phyloP scores from a whole-genome alignment of 2,888 invertebrate species.

The Lasius fuliginosus region DNA sequence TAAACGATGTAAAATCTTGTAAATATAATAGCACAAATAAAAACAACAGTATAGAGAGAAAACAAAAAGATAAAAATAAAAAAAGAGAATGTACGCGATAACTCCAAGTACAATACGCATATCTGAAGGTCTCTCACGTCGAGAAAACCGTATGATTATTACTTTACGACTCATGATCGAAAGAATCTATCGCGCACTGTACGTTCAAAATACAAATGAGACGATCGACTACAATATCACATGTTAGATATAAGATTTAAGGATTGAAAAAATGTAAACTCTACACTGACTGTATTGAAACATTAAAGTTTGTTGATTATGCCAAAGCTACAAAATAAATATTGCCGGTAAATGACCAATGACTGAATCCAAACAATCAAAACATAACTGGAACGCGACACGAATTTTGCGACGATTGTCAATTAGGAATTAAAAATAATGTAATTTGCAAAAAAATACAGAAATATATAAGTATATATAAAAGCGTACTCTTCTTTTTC shows the following conservation, averaged over 20 bases:
- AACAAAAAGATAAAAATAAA: neutral
- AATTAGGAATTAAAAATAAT: too few species aligned
- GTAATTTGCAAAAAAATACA: too few species aligned
- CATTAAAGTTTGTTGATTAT: neutral
- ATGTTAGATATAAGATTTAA: neutral
- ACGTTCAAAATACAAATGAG: slow-evolving; percentile 1
- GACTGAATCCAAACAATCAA: neutral
- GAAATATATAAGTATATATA: too few species aligned
- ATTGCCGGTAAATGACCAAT: neutral
- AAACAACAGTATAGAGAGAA: neutral
- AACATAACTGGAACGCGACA: neutral
- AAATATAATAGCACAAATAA: neutral
- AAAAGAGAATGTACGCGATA: neutral
- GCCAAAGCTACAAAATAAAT: neutral
- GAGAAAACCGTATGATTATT: neutral
- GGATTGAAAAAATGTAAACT: neutral
- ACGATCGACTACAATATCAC: neutral
- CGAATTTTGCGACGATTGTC: neutral
- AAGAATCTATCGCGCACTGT: neutral
- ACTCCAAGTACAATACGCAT: neutral
- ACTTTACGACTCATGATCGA: neutral
- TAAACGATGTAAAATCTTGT: neutral
- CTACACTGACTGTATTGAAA: neutral
- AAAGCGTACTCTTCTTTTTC: too few species aligned
- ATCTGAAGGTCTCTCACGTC: neutral